Base-by-base conservation (phyloP, 2,888 invertebrate species). In the Sisyra terminalis region DNA sequence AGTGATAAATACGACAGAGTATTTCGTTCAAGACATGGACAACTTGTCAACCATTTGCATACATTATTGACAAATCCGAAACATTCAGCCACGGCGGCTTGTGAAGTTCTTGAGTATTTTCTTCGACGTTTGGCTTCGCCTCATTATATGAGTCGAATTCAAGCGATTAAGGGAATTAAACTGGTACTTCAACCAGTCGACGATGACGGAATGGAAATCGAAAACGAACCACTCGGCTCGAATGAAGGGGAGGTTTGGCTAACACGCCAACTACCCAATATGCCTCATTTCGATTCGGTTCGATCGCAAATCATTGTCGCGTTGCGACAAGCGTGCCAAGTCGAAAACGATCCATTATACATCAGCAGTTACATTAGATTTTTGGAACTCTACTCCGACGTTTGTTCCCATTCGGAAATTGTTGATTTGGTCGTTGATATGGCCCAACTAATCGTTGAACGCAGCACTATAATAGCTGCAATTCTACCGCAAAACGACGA, bases 51-150 rank as follows among this genome's bases (percentile, higher is more conserved):
- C 14, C 75, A 73, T 54, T 58, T 75, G 47, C 61, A 71, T 0
- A 66, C 70, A 47, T 64, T 72, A 8, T 60, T 70, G 50, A 72
- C 66, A 51, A 71, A 66, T 55, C 59, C 62, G 40, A 65, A 62
- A 50, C 68, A 55, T 53, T 59, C 48, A 57, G 51, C 44, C 45
- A 64, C 59, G 36, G 76, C 80, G 29, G 83, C 88, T 37, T 78
- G 80, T 47, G 92, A 93, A 54, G 83, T 90, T 39, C 65, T 94
- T 43, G 87, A 87, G 56, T 94, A 94, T 64, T 87, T 94, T 59
- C 69, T 90, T 53, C 71, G 86, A 50, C 65, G 92, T 17, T 68
- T 94, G 11, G 80, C 86, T 42, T 90, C 90, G 18, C 75, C 80
- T 42, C 85, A 87, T 51, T 76, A 80, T 34, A 69, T 75, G 35